Conservation (phyloP, 1,140 invertebrate genomes). For the Lordiphosa stackelbergi region DNA sequence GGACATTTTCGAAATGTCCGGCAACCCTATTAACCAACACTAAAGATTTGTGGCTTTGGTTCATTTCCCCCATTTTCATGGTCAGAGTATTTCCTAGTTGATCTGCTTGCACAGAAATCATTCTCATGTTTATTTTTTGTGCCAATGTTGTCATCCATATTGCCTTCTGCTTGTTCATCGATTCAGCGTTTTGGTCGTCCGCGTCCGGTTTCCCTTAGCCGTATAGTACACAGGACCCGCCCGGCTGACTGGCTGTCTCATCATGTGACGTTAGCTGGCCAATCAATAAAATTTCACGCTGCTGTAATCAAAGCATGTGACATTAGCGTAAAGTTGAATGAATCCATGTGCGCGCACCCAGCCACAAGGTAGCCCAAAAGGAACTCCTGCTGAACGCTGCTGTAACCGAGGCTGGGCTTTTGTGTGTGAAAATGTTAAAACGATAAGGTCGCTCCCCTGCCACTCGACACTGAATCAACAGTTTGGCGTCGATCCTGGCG, state of each 20-base stretch:
- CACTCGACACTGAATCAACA: constrained; percentile 58
- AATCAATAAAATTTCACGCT: constrained; percentile 77
- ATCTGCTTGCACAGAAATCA: background rate
- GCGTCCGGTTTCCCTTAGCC: constrained; percentile 15
- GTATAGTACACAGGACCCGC: constrained; percentile 16
- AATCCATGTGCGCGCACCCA: constrained; percentile 41
- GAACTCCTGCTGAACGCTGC: background rate
- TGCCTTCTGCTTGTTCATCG: constrained; percentile 8
- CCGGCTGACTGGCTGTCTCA: constrained; percentile 25
- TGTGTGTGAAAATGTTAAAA: constrained; percentile 42
- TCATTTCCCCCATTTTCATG: too few species aligned
- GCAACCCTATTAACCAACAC: too few species aligned
- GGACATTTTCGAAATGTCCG: too few species aligned
- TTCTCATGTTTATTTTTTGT: background rate
- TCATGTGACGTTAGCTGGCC: constrained; percentile 58
- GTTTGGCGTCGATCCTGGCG: constrained; percentile 51
- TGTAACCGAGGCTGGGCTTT: constrained; percentile 30
- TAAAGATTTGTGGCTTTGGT: too few species aligned
- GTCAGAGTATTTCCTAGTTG: background rate
- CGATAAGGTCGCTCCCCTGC: constrained; percentile 48
- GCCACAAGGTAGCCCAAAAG: constrained; percentile 15
- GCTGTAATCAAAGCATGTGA: constrained; percentile 75
- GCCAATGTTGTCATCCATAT: constrained; percentile 9
- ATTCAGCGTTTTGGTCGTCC: constrained; percentile 5
- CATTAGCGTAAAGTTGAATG: constrained; percentile 76